Evolutionary conservation across 1,140 invertebrate genomes (phyloP), one percentile per base, ranked within the genome.

Genomic region (Hylaeus anthracinus): DNA sequence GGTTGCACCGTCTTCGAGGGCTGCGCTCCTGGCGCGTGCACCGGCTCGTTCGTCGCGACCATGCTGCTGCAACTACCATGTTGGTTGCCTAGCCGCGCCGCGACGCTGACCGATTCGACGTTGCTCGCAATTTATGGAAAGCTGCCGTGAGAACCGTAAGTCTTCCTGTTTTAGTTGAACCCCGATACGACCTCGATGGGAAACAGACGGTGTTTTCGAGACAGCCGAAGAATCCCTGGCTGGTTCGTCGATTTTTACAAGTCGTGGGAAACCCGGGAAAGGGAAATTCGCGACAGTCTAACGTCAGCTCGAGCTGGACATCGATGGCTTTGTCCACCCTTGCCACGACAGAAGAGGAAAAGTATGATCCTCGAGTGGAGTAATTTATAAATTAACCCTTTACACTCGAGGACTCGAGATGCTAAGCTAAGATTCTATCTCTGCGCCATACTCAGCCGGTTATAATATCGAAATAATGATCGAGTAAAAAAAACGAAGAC

Each of bases 111-210:
- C 58, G 65, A 63, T 48, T 79, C 72, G 15, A 37, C 67, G 56
- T 64, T 83, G 15, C 48, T 48, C 60, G 61, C 77, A 26, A 79
- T 79, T 79, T 85, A 85, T 69, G 71, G 60, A 76, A 37, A 61
- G 41, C 53, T 45, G 61, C 9, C 78, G 79, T 72, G 71, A 83
- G 82, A 85, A 79, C 51, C 69, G 48, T 48, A 39, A 6, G 45
- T 55, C 15, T 61, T 43, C 63, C 53, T 61, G 39, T 37, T 70
- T 61, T 51, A 60, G 74, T 0, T 56, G 51, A 58, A 26, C n/a
- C 51, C 5, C 43, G 41, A 56, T 69, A 43, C 53, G 26, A 15
- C 43, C 65, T 45, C 74, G 26, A 77, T 77, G 55, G 74, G 15
- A 61, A 60, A 69, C 74, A 55, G 8, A 43, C 45, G 14, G 51